phyloP scores from a whole-genome alignment of 2,113 vertebrate genomes.

The Empidonax alnorum region DNA sequence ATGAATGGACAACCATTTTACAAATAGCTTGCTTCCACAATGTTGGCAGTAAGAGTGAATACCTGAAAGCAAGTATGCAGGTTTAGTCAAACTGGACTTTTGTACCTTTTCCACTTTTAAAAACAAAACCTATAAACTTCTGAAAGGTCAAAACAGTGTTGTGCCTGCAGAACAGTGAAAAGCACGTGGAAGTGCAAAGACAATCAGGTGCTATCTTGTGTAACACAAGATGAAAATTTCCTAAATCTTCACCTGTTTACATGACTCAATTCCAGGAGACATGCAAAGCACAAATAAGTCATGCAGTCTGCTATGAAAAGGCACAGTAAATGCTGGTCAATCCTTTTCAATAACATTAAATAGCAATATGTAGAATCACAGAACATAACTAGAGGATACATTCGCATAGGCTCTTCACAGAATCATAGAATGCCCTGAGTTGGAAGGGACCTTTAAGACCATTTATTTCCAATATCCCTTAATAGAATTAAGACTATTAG shows the following conservation, averaged over 20 bases:
- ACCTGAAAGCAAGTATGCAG: background rate
- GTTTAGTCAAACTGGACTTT: background rate
- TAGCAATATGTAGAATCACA: background rate
- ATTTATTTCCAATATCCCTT: background rate
- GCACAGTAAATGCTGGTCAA: background rate
- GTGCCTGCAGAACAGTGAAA: background rate
- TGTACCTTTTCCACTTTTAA: background rate
- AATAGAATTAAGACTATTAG: background rate
- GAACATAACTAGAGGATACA: background rate
- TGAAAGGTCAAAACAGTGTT: background rate
- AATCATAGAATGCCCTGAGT: background rate
- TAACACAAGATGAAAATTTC: background rate
- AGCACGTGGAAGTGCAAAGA: background rate
- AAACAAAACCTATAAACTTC: background rate
- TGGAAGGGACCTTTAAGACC: background rate
- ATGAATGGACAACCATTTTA: background rate
- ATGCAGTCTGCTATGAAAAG: background rate
- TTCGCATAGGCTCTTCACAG: background rate
- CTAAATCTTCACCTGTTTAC: background rate
- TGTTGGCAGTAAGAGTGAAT: background rate
- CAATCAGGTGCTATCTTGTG: background rate
- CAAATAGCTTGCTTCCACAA: background rate
- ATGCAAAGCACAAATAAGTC: background rate
- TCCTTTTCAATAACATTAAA: background rate
- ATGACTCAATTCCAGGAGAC: background rate